Evolutionary conservation across 2,113 vertebrate genomes (phyloP).

Genomic region (Romanogobio albipinnatus): DNA sequence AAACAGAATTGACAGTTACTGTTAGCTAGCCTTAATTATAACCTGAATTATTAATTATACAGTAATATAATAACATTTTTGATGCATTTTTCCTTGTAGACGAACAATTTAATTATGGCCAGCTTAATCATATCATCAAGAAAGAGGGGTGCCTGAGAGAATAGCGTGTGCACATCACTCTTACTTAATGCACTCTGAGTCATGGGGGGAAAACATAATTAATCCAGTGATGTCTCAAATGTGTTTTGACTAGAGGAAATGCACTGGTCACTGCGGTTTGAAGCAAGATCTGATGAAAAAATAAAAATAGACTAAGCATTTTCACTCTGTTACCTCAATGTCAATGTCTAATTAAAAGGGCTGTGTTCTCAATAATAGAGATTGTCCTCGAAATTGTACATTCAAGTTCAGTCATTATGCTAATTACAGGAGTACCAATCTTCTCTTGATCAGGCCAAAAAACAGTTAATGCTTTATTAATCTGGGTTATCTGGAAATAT

Average conservation of each 20-base stretch:
- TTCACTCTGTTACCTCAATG: not conserved
- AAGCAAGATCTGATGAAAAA: not conserved
- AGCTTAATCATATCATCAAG: not conserved
- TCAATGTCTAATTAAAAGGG: not conserved
- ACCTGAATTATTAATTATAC: not conserved
- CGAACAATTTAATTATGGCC: not conserved
- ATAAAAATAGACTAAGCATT: not conserved
- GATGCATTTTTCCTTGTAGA: not conserved
- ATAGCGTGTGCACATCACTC: not conserved
- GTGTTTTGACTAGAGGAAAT: slow-evolving; percentile 9
- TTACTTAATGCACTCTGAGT: slow-evolving; percentile 10
- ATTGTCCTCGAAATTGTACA: not conserved
- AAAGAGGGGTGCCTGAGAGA: not conserved
- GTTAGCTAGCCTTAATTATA: not conserved
- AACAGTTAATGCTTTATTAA: not conserved
- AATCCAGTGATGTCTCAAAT: slow-evolving; percentile 8
- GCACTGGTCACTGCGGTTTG: not conserved
- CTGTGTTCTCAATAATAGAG: not conserved
- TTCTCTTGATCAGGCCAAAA: not conserved
- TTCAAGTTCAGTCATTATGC: not conserved
- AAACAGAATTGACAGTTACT: no score
- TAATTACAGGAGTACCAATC: not conserved
- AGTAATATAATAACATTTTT: no score
- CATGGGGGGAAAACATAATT: not conserved
- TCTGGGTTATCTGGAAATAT: not conserved